A percentile compares a stretch with the other conserved stretches of the same genome.
These are phyloP conservation scores for Aleiodes testaceus DNA, from an alignment of 2,888 invertebrate genomes.

Conservation along the genomic window DNA sequence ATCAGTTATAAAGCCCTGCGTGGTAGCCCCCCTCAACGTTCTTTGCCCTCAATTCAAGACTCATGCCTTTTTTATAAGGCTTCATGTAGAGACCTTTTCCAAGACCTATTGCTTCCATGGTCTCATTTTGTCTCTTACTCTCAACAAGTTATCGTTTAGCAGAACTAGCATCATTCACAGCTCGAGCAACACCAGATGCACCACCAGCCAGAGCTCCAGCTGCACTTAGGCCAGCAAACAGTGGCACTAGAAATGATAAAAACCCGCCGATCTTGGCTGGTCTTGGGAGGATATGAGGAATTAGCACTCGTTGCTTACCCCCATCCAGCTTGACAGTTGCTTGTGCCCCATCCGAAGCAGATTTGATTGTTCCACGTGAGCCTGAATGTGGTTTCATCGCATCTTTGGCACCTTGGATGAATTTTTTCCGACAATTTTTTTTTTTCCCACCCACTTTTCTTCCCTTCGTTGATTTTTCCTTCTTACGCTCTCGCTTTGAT, in stretches of 20 bases:
- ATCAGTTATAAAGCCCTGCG: no score
- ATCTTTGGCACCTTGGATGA: constrained; percentile 33
- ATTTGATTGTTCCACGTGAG: no score
- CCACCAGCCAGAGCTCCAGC: constrained; percentile 56
- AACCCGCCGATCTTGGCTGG: not conserved
- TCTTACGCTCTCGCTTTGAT: not conserved
- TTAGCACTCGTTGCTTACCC: constrained; percentile 49
- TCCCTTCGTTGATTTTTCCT: not conserved
- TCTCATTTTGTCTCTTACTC: constrained; percentile 61
- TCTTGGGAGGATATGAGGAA: not conserved
- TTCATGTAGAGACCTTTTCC: no score
- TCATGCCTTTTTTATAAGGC: no score
- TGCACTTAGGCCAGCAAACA: constrained; percentile 4
- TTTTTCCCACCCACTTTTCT: constrained; percentile 38
- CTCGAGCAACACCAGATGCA: constrained; percentile 62
- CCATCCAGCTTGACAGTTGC: constrained; percentile 41
- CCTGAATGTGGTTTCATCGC: no score
- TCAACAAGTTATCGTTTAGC: constrained; percentile 60
- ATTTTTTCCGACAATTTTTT: constrained; percentile 15
- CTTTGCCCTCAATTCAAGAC: no score
- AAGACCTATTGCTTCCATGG: constrained; percentile 1
- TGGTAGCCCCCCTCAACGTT: no score
- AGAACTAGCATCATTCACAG: constrained; percentile 61
- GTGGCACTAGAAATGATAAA: constrained; percentile 3
- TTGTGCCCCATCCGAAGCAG: constrained; percentile 57